A percentile compares a stretch with the other conserved stretches of the same genome.
phyloP scores from a whole-genome alignment of 2,888 invertebrate species.

The Tiliacea aurago region DNA sequence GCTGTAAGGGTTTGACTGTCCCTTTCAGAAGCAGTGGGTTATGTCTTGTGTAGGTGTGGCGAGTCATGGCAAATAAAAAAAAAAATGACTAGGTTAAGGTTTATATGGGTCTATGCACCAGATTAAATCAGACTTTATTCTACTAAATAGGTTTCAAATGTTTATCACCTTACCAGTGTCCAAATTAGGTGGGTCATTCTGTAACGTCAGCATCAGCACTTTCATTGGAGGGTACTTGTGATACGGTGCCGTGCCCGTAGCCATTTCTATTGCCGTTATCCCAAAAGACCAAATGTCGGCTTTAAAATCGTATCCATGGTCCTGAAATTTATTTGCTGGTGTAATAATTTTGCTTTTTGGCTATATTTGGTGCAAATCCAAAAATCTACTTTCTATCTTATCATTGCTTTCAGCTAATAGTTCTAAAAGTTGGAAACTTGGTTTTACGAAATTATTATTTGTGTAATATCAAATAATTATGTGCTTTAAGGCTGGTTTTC shows the following conservation, averaged over 20 bases:
- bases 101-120: too few relatives aligned
- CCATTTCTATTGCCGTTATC: constrained; percentile 99
- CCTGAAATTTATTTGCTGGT: constrained; percentile 86
- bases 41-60: too few relatives aligned
- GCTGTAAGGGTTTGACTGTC: too few relatives aligned
- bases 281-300: constrained; percentile 96
- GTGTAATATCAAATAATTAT: background rate
- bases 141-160: background rate
- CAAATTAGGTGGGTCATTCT: constrained; percentile 99
- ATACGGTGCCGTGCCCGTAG: constrained; percentile 99
- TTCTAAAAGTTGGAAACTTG: background rate
- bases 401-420: background rate
- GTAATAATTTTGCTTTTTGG: constrained; percentile 14
- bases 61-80: too few relatives aligned
- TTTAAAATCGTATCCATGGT: constrained; percentile 99
- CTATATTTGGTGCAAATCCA: constrained; percentile 13
- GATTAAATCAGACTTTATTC: background rate
- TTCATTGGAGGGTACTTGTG: constrained; percentile 99
- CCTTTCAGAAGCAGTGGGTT: too few relatives aligned
- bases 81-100: too few relatives aligned
- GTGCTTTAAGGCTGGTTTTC: too few relatives aligned
- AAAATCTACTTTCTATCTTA: background rate
- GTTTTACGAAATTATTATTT: background rate
- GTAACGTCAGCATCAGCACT: constrained; percentile 98
- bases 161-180: constrained; percentile 92